Conservation (phyloP, 2,888 invertebrate species). For the Mechanitis messenoides region DNA sequence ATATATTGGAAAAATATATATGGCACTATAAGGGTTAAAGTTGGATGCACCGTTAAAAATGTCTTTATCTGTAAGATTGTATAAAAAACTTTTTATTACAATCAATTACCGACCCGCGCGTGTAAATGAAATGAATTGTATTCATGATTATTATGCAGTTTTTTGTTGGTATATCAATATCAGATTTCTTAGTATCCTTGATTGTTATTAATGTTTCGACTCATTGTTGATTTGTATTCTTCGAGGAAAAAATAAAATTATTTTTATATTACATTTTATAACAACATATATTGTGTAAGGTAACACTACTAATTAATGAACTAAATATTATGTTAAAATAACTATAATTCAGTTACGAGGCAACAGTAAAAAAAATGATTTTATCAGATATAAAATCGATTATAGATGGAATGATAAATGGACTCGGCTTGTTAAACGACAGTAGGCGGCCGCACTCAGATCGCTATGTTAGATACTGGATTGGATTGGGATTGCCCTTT, state of each 20-base stretch:
- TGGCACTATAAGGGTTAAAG: no score
- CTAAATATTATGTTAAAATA: no score
- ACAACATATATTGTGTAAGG: no score
- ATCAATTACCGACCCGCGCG: constrained; percentile 18
- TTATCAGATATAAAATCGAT: constrained; percentile 15
- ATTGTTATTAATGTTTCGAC: constrained; percentile 1
- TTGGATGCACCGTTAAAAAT: constrained; percentile 9
- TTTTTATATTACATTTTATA: not conserved
- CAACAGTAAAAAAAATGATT: constrained; percentile 13
- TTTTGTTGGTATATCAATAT: constrained; percentile 15
- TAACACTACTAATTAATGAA: no score
- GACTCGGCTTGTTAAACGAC: constrained; percentile 15
- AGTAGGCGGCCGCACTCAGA: constrained; percentile 20
- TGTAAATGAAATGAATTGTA: constrained; percentile 19
- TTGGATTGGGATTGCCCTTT: constrained; percentile 14
- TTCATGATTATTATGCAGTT: constrained; percentile 14
- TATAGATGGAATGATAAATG: constrained; percentile 18
- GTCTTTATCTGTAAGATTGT: constrained; percentile 11
- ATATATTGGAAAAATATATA: no score
- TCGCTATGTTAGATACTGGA: constrained; percentile 18
- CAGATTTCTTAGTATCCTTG: constrained; percentile 6
- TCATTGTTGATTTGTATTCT: not conserved
- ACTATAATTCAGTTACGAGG: not conserved
- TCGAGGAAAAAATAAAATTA: constrained; percentile 5
- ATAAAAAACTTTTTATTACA: constrained; percentile 24